phyloP scores from a whole-genome alignment of 2,113 vertebrate genomes.

The Setophaga kirtlandii region DNA sequence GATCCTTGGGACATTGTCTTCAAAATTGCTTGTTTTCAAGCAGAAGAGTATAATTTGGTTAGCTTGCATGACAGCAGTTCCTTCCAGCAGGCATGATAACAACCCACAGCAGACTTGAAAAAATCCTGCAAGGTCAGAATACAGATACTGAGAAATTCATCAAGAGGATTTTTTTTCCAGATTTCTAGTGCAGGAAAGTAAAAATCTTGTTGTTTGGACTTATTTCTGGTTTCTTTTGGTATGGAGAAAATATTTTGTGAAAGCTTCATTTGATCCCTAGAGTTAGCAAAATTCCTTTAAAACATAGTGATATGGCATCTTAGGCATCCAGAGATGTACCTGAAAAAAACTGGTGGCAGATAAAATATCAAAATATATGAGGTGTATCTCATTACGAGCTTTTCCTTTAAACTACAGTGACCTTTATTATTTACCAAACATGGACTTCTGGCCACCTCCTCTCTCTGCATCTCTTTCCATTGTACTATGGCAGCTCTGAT shows the following conservation, averaged over 20 bases:
- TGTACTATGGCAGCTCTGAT: background rate
- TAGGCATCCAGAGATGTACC: background rate
- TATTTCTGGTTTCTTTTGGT: background rate
- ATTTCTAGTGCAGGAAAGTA: background rate
- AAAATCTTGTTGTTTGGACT: background rate
- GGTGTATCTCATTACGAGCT: background rate
- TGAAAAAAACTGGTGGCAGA: background rate
- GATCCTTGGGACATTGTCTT: background rate
- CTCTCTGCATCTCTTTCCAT: background rate
- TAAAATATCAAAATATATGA: background rate
- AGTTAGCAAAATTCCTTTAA: background rate
- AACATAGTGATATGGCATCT: background rate
- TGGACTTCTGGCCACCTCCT: background rate
- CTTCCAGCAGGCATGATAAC: background rate
- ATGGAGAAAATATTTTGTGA: background rate
- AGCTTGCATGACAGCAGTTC: background rate
- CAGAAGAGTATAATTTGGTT: background rate
- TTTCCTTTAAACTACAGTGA: background rate
- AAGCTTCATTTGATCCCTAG: background rate
- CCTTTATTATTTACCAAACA: background rate
- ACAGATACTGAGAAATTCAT: background rate
- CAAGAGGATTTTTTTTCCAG: background rate
- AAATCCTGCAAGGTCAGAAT: background rate
- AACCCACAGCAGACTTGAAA: background rate
- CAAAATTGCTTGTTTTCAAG: background rate